These are phyloP conservation scores for Struthio camelus DNA, from an alignment of 2,113 vertebrate species.

Conservation along the genomic window DNA sequence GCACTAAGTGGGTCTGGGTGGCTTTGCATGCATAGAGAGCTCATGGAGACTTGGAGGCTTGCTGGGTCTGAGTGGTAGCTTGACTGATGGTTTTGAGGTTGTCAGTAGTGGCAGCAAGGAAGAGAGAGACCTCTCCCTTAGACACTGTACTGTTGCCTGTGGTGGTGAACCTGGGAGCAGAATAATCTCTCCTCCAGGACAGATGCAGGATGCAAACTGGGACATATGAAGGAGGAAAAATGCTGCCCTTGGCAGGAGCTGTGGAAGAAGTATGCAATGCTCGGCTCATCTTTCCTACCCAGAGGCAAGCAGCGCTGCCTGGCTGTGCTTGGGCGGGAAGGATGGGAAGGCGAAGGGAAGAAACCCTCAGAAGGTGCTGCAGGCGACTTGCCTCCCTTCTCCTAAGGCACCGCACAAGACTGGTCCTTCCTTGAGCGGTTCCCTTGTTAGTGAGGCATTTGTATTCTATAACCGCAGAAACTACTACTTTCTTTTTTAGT, in stretches of 20 bases:
- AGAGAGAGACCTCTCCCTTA: rapidly evolving
- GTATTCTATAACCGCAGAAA: background rate
- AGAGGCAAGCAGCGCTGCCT: background rate
- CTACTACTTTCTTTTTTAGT: background rate
- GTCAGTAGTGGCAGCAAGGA: background rate
- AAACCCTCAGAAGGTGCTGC: background rate
- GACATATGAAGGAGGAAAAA: background rate
- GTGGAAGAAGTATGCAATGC: background rate
- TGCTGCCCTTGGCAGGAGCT: background rate
- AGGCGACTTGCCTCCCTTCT: background rate
- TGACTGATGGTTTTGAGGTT: background rate
- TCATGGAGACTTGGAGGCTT: background rate
- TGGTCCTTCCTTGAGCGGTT: background rate
- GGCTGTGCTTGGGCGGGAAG: background rate
- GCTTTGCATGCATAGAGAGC: background rate
- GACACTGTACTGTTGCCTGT: background rate
- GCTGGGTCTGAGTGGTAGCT: background rate
- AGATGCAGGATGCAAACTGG: rapidly evolving
- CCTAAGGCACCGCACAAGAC: rapidly evolving
- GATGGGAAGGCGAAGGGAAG: background rate
- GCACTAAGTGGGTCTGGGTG: rapidly evolving
- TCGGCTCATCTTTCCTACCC: background rate
- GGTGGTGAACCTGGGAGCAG: background rate
- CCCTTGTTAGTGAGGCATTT: background rate
- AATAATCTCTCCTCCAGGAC: background rate